A percentile compares a stretch with the other conserved stretches of the same genome.
phyloP scores from a whole-genome alignment of 2,113 vertebrate genomes.

The Forbesichthys papilliferus region DNA sequence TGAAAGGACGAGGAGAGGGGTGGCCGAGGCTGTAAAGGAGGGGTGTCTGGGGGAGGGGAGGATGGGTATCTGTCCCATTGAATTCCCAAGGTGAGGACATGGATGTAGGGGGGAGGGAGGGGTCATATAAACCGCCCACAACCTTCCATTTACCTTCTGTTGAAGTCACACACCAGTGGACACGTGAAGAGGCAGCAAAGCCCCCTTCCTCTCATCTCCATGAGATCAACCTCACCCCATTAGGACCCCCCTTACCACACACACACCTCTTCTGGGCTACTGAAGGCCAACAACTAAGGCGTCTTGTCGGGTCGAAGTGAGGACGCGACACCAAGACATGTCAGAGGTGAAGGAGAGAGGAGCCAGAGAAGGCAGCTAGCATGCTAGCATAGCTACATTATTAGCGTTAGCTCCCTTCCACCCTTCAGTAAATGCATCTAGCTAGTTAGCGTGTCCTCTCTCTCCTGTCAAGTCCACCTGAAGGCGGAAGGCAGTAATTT shows the following conservation, averaged over 20 bases:
- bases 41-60: constrained; percentile 26
- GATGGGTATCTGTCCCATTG: constrained; percentile 66
- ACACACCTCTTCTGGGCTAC: constrained; percentile 37
- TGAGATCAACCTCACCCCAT: constrained; percentile 68
- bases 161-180: constrained; percentile 60
- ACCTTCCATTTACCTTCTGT: constrained; percentile 40
- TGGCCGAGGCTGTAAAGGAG: constrained; percentile 32
- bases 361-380: constrained; percentile 56
- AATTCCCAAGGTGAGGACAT: constrained; percentile 72
- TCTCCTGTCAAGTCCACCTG: constrained; percentile 65
- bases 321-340: constrained; percentile 71
- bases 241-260: constrained; percentile 39
- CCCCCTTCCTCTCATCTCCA: constrained; percentile 69
- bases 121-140: constrained; percentile 59
- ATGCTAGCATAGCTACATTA: constrained; percentile 2
- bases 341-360: constrained; percentile 74
- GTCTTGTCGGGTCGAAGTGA: constrained; percentile 55
- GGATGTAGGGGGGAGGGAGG: constrained; percentile 49
- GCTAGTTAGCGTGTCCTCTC: constrained; percentile 29
- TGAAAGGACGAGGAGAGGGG: constrained; percentile 63
- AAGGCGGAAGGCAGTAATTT: constrained; percentile 69
- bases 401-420: too few species aligned
- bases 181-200: constrained; percentile 57
- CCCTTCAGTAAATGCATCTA: too few species aligned
- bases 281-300: constrained; percentile 22